A percentile compares a stretch with the other conserved stretches of the same genome.
These are phyloP conservation scores for Whitmania pigra DNA, from an alignment of 1,140 invertebrate genomes.

Conservation along the genomic window DNA sequence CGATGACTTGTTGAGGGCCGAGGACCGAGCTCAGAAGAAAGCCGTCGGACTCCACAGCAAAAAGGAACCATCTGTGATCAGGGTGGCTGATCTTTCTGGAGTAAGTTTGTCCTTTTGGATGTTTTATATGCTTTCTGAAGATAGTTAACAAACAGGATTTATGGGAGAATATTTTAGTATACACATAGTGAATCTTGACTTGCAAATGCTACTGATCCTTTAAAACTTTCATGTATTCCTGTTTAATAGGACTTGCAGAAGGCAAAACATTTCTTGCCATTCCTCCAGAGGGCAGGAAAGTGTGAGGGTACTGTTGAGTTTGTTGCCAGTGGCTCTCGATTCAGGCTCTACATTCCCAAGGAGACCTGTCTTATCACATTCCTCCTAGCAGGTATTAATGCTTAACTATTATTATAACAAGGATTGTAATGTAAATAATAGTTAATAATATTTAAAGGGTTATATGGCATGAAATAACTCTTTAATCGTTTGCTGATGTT, in stretches of 20 bases:
- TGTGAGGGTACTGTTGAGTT: slow-evolving; percentile 87
- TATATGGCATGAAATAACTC: neutral
- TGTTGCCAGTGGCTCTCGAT: slow-evolving; percentile 78
- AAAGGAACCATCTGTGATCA: slow-evolving; percentile 54
- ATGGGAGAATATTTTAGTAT: neutral
- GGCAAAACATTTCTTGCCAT: slow-evolving; percentile 80
- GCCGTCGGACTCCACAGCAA: slow-evolving; percentile 39
- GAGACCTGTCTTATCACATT: slow-evolving; percentile 90
- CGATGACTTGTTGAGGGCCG: slow-evolving; percentile 81
- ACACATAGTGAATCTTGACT: neutral
- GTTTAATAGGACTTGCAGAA: slow-evolving; percentile 46
- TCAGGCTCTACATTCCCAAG: slow-evolving; percentile 82
- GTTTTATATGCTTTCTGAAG: neutral
- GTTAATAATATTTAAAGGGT: neutral
- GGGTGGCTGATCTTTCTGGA: slow-evolving; percentile 74
- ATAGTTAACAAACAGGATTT: neutral
- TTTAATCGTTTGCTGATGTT: neutral
- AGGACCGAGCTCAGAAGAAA: slow-evolving; percentile 75
- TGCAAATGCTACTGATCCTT: neutral
- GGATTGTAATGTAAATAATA: too few species aligned
- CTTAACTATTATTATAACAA: too few species aligned
- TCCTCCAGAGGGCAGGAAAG: slow-evolving; percentile 67
- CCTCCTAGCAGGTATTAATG: slow-evolving; percentile 54
- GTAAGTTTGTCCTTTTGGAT: slow-evolving; percentile 40
- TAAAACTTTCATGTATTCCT: neutral